phyloP scores from a whole-genome alignment of 2,888 invertebrate species.

The Lacanobia oleracea region DNA sequence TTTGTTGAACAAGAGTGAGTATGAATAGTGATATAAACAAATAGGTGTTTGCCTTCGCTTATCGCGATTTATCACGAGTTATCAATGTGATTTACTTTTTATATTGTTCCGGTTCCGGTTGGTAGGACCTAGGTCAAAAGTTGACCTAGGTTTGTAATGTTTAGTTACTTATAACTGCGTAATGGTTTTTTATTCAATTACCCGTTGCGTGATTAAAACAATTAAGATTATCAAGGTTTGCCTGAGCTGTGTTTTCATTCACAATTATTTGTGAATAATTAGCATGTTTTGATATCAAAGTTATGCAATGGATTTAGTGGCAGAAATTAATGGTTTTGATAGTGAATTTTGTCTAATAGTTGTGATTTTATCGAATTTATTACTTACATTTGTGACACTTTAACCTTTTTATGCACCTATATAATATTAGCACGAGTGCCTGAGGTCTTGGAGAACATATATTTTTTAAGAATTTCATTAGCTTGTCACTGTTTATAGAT shows the following conservation, averaged over 20 bases:
- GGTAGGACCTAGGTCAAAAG: conserved; percentile 58
- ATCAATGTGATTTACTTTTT: conserved; percentile 67
- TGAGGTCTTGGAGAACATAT: background rate
- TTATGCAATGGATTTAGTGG: conserved; percentile 16
- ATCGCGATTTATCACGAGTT: conserved; percentile 51
- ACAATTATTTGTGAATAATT: conserved; percentile 42
- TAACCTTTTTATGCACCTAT: background rate
- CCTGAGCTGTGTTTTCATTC: conserved; percentile 36
- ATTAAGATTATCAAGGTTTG: conserved; percentile 44
- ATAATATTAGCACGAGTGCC: background rate
- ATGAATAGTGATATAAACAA: conserved; percentile 52
- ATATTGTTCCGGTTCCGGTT: conserved; percentile 59
- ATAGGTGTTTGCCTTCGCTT: conserved; percentile 61
- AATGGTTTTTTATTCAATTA: conserved; percentile 14
- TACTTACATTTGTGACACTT: background rate
- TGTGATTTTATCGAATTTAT: background rate
- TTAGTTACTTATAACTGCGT: conserved; percentile 34
- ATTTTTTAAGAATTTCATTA: background rate
- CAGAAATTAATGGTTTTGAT: background rate
- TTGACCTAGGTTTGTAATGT: conserved; percentile 60
- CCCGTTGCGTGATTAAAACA: conserved; percentile 28
- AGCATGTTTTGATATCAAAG: background rate
- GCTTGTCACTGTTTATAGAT: background rate
- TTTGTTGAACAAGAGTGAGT: conserved; percentile 42
- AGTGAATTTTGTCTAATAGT: background rate